Percentiles rank a stretch among this genome's conserved stretches.
phyloP scores from a whole-genome alignment of 2,888 invertebrate species.

The Orchestes rusci region DNA sequence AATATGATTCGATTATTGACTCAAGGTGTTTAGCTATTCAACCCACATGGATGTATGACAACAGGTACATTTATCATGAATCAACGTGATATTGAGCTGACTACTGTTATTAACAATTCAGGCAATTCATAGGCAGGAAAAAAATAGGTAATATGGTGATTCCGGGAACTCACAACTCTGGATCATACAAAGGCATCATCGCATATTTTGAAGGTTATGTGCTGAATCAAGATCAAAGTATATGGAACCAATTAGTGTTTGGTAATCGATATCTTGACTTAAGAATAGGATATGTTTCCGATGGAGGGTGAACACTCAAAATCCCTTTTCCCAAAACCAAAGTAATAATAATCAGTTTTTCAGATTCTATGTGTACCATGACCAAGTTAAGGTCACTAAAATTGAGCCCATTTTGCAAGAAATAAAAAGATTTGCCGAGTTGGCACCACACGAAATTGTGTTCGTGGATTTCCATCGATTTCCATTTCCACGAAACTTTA shows the following conservation, averaged over 20 bases:
- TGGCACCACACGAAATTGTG: conserved; percentile 62
- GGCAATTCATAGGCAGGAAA: conserved; percentile 49
- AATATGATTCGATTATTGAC: conserved; percentile 50
- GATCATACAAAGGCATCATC: conserved; percentile 49
- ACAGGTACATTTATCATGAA: conserved; percentile 36
- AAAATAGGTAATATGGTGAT: conserved; percentile 55
- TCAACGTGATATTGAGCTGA: background rate
- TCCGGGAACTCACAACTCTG: conserved; percentile 67
- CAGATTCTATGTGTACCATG: conserved; percentile 70
- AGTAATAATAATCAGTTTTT: conserved; percentile 32
- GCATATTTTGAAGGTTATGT: conserved; percentile 43
- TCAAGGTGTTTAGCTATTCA: conserved; percentile 70
- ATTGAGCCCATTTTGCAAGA: conserved; percentile 59
- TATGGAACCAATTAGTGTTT: conserved; percentile 79
- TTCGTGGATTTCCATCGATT: conserved; percentile 79
- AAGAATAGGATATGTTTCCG: conserved; percentile 62
- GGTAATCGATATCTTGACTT: conserved; percentile 79
- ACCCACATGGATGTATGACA: conserved; percentile 80
- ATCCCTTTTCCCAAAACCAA: too few relatives aligned
- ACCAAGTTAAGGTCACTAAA: conserved; percentile 61
- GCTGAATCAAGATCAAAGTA: conserved; percentile 65
- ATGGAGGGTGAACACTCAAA: conserved; percentile 30
- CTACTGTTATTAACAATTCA: conserved; percentile 29
- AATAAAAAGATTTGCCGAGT: conserved; percentile 59
- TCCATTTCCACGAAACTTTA: conserved; percentile 47